phyloP scores from a whole-genome alignment of 2,113 vertebrate genomes.

The Rhea pennata region DNA sequence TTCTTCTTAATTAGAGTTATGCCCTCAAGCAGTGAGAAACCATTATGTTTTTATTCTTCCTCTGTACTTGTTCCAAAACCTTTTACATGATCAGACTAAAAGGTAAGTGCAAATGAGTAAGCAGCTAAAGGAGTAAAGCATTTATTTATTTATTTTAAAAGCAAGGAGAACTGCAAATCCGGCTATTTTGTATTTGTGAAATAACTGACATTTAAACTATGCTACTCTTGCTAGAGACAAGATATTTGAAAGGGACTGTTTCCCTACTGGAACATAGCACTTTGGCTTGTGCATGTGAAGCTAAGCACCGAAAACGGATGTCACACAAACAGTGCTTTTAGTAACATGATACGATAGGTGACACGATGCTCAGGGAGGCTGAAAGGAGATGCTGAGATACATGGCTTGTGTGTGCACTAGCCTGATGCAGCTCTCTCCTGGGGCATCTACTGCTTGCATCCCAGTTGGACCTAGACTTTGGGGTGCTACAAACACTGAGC shows the following conservation, averaged over 20 bases:
- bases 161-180: neutral
- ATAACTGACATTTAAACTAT: neutral
- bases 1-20: slow-evolving; percentile 71
- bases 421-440: neutral
- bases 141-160: neutral
- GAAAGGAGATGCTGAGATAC: neutral
- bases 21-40: slow-evolving; percentile 56
- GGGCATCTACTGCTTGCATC: neutral
- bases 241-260: neutral
- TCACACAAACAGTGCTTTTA: neutral
- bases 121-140: slow-evolving; percentile 54
- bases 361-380: neutral
- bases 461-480: neutral
- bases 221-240: neutral
- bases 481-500: neutral
- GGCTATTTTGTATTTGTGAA: slow-evolving; percentile 54
- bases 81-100: slow-evolving; percentile 63
- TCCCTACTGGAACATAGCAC: neutral
- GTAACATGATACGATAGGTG: neutral
- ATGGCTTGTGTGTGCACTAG: neutral
- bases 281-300: neutral
- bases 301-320: neutral
- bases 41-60: slow-evolving; percentile 69
- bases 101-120: slow-evolving; percentile 63
- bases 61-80: slow-evolving; percentile 60